These are phyloP conservation scores for Eristalis intricaria DNA, from an alignment of 2,888 invertebrate genomes.

Conservation along the genomic window DNA sequence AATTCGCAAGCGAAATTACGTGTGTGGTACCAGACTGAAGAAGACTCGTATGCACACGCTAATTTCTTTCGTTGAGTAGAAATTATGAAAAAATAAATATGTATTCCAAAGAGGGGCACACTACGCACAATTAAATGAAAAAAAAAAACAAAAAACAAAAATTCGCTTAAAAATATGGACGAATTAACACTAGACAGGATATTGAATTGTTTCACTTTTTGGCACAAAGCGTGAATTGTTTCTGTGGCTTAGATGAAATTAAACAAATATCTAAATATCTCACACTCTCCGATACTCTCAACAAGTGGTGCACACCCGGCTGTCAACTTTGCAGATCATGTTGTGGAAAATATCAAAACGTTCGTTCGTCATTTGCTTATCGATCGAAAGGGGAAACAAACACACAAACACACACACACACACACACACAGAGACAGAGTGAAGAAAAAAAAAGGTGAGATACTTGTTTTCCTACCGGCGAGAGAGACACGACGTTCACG, in stretches of 20 bases:
- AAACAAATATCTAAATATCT: background rate
- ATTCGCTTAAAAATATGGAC: background rate
- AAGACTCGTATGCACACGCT: slow-evolving; percentile 10
- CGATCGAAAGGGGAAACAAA: background rate
- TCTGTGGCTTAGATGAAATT: background rate
- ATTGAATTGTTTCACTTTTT: background rate
- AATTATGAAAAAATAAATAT: slow-evolving; percentile 35
- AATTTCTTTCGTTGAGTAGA: slow-evolving; percentile 36
- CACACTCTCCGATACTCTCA: slow-evolving; percentile 40
- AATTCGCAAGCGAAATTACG: slow-evolving; percentile 29
- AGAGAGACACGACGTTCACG: slow-evolving; percentile 1
- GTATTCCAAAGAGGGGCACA: background rate
- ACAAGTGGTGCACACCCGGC: slow-evolving; percentile 60
- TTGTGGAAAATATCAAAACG: slow-evolving; percentile 36
- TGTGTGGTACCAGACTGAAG: slow-evolving; percentile 6
- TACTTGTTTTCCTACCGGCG: slow-evolving; percentile 27
- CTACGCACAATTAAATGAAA: slow-evolving; percentile 30
- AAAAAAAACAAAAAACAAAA: background rate
- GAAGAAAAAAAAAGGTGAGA: slow-evolving; percentile 16
- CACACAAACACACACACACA: background rate
- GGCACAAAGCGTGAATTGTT: background rate
- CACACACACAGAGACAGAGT: background rate
- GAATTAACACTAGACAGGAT: background rate
- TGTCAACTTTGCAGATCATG: slow-evolving; percentile 54
- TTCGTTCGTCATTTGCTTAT: background rate